Conservation (phyloP, 2,797 vertebrate species). For the Malurus splendens region DNA sequence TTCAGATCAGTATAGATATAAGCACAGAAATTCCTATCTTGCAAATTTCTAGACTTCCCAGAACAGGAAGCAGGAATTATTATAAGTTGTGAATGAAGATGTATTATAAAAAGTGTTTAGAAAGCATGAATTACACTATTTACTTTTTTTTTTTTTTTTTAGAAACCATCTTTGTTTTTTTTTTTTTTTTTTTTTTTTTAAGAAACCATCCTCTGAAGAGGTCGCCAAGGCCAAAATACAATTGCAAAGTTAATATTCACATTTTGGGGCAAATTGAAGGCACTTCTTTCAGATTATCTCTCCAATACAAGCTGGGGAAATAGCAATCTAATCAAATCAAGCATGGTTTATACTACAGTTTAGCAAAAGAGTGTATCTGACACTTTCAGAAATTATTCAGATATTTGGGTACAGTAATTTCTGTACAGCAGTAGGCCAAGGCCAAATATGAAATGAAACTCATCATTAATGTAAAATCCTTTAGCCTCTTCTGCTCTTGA, state of each 20-base stretch:
- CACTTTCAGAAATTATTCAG: conserved; percentile 11
- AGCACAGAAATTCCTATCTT: not conserved
- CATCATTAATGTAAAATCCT: conserved; percentile 15
- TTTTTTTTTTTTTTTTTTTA: not conserved
- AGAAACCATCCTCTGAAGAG: not conserved
- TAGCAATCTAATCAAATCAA: not conserved
- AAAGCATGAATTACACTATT: not conserved
- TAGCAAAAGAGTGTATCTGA: not conserved
- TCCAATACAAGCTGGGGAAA: not conserved
- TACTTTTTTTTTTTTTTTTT: not conserved
- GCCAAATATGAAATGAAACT: conserved; percentile 17
- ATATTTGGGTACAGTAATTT: not conserved
- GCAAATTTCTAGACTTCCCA: conserved; percentile 17
- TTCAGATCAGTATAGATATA: not conserved
- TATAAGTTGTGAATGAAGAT: not conserved
- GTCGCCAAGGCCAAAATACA: not conserved
- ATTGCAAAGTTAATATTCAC: conserved; percentile 6
- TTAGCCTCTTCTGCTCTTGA: not conserved
- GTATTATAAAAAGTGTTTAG: not conserved
- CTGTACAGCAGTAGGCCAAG: not conserved
- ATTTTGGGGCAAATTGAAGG: conserved; percentile 22
- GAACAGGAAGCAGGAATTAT: conserved; percentile 4
- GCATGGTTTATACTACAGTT: not conserved
- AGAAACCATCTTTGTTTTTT: not conserved
- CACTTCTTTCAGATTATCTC: conserved; percentile 15